Evolutionary conservation across 2,888 invertebrate genomes (phyloP).

Genomic region (Andrena bucephala): DNA sequence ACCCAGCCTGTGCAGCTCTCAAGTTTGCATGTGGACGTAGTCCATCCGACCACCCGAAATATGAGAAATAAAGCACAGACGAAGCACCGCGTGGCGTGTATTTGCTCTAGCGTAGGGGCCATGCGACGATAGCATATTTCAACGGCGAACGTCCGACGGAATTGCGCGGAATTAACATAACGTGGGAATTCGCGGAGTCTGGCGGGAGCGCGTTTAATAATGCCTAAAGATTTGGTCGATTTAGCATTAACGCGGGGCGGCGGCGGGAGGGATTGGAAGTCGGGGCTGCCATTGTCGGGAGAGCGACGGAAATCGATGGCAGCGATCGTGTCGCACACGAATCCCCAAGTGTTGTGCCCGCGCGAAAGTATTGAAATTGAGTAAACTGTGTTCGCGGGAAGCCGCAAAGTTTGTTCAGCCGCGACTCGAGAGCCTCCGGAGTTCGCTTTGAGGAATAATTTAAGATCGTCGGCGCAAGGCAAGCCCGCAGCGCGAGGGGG

Average conservation of each 20-base stretch:
- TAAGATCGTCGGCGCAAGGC: slow-evolving; percentile 4
- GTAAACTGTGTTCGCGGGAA: neutral
- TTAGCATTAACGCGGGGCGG: no score
- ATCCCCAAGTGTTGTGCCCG: no score
- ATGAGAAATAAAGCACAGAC: slow-evolving; percentile 11
- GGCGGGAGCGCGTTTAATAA: neutral
- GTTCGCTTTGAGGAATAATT: slow-evolving; percentile 29
- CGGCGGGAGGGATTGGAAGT: no score
- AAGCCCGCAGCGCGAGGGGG: neutral
- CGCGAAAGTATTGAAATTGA: neutral
- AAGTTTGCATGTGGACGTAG: neutral
- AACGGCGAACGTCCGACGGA: neutral
- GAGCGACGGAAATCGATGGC: no score
- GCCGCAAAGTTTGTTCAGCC: neutral
- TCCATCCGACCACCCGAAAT: slow-evolving; percentile 7
- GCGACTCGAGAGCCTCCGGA: neutral
- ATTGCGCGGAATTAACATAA: slow-evolving; percentile 4
- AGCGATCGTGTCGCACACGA: no score
- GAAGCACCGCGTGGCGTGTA: neutral
- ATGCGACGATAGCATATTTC: neutral
- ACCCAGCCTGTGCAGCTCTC: neutral
- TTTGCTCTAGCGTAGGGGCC: neutral
- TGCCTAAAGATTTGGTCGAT: neutral
- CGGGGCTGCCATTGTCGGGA: no score
- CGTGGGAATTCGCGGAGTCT: neutral